Evolutionary conservation across 2,888 invertebrate species (phyloP), one percentile per base, ranked within the genome.

Genomic region (Meghimatium bilineatum): DNA sequence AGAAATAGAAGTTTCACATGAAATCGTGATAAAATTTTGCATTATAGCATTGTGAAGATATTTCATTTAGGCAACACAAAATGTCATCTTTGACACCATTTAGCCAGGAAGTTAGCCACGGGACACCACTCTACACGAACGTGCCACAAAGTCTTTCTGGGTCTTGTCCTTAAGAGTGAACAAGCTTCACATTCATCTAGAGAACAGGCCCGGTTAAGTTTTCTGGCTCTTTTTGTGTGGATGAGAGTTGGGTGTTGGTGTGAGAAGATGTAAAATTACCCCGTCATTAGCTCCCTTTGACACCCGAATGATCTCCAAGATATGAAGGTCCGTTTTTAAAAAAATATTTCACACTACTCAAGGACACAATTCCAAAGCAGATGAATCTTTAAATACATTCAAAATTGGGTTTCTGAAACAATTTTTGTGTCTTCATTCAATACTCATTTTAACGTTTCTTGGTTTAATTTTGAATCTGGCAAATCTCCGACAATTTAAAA

Each of bases 271-370:
- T 67, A 67, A 44, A 80, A 80, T 80, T 67, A 80, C 79, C 52
- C 69, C 49, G 69, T 71, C 79, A 80, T 80, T 80, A 80, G 69
- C 79, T 49, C 69, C 52, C 49, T 32, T 69, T 80, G 79, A 80
- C 44, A 69, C 67, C 56, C 26, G 0, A 29, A 63, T 63, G 38
- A 66, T 66, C 63, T n/a, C n/a, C 23, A 36, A 56, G 29, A n/a
- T 60, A 32, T n/a, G 29, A 34, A 14, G 63, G 38, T 17, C 56
- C 66, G 5, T 63, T 66, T 63, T 56, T n/a, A n/a, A n/a, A n/a
- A n/a, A n/a, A n/a, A n/a, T n/a, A n/a, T n/a, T 56, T 17, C n/a
- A 36, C 44, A 20, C 26, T 20, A 36, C 66, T 38, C 23, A 12
- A 14, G 63, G 60, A 60, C 34, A 56, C 56, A 23, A 26, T 56